These are phyloP conservation scores for Corapipo altera DNA, from an alignment of 2,113 vertebrate species.

Conservation along the genomic window DNA sequence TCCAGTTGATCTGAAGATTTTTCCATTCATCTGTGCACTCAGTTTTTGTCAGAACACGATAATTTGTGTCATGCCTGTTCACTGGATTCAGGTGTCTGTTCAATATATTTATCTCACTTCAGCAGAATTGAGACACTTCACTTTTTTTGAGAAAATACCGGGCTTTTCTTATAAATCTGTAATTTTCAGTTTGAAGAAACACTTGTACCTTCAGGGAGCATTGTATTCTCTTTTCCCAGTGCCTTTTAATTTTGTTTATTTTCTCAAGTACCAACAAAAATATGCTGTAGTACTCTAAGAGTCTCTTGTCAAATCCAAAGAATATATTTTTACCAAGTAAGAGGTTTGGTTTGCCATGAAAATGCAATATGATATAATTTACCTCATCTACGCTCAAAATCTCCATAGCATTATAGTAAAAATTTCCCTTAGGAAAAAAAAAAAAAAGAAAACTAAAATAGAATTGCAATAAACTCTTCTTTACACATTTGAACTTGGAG, in stretches of 20 bases:
- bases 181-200: slow-evolving; percentile 79
- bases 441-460: background rate
- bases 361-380: background rate
- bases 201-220: slow-evolving; percentile 70
- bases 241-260: slow-evolving; percentile 74
- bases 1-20: background rate
- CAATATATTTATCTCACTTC: slow-evolving; percentile 66
- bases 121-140: slow-evolving; percentile 66
- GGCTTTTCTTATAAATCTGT: slow-evolving; percentile 75
- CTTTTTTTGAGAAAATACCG: slow-evolving; percentile 54
- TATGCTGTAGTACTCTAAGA: slow-evolving; percentile 13
- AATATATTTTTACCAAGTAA: slow-evolving; percentile 13
- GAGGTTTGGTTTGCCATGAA: background rate
- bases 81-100: slow-evolving; percentile 46
- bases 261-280: slow-evolving; percentile 68
- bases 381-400: background rate
- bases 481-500: background rate
- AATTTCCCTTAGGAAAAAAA: background rate
- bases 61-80: slow-evolving; percentile 18
- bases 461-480: background rate
- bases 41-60: background rate
- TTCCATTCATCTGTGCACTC: background rate
- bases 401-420: background rate
- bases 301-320: slow-evolving; percentile 17
- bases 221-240: slow-evolving; percentile 57